Evolutionary conservation across 2,797 vertebrate genomes (phyloP), one percentile per base, ranked within the genome.

Genomic region (Periophthalmus magnuspinnatus): DNA sequence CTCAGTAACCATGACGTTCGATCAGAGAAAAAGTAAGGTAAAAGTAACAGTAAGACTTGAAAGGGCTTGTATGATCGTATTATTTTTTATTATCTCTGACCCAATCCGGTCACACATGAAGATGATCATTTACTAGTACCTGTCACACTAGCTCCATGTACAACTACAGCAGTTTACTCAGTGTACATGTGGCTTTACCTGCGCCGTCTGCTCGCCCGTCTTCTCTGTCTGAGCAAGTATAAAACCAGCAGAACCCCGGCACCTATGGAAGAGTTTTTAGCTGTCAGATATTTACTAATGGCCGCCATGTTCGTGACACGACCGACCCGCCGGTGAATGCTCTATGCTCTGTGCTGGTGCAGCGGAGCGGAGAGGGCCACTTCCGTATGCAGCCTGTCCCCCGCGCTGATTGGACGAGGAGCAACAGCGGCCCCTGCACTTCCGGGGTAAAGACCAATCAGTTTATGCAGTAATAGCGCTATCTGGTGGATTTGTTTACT

Each of bases 211-310:
- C 75, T 76, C 33, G 83, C 78, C 74, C 85, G 88, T 68, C 93
- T 86, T 78, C 94, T 87, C 55, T 79, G 91, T 69, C 78, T 94
- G 1, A 97, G 86, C 67, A 97, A 72, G 78, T 94, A 95, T 0
- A 97, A 78, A 17, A 94, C 65, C 36, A 96, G 71, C 71, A 97
- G 73, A n/a, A 93, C 76, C 6, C 94, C 94, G 5, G 94, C 95
- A 1, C 94, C 96, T 81, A 95, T 85, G 63, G 95, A 93, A 16
- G 95, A 95, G 83, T 95, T 95, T 58, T 90, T 96, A 65, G 91
- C 92, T 17, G 96, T 96, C 71, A 98, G 32, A 77, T 95, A 94
- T 86, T 95, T 97, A 92, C 97, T 98, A 88, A 97, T 91, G 58
- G 92, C 92, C 90, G 96, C 96, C 97, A 99, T 99, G 84, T 91